Evolutionary conservation across 2,797 vertebrate species (phyloP).

Genomic region (Babyrousa celebensis): DNA sequence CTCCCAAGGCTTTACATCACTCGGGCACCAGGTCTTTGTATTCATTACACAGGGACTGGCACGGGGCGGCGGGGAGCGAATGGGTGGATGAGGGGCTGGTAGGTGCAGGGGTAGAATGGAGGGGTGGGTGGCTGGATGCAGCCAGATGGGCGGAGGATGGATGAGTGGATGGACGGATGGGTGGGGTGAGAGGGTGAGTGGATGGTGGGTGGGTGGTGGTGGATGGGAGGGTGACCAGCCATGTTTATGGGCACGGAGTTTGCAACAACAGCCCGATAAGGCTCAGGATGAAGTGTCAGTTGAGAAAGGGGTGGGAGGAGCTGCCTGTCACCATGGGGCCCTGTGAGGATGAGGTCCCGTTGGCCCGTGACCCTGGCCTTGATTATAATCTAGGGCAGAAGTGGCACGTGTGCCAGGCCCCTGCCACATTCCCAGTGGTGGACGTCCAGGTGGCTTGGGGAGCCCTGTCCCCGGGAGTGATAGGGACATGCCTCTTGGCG

Average conservation of each 20-base stretch:
- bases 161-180: not conserved
- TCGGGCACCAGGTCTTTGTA: accelerated
- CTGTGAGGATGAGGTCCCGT: not conserved
- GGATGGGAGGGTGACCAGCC: not conserved
- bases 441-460: not conserved
- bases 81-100: not conserved
- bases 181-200: not conserved
- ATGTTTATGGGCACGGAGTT: not conserved
- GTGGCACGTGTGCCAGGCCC: accelerated
- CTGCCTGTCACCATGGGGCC: not conserved
- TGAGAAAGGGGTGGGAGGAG: too few relatives aligned
- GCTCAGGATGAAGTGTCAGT: not conserved
- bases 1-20: not conserved
- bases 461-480: not conserved
- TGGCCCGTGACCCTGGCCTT: accelerated
- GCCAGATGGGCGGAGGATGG: not conserved
- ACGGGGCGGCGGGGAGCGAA: accelerated
- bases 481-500: accelerated
- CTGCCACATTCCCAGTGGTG: too few relatives aligned
- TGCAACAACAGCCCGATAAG: not conserved
- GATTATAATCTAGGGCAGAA: not conserved
- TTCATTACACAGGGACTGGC: not conserved
- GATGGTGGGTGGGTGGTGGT: too few relatives aligned
- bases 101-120: too few relatives aligned
- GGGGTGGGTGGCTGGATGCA: not conserved